Evolutionary conservation across 2,113 vertebrate species (phyloP).

Genomic region (Neodontobutis hainanensis): DNA sequence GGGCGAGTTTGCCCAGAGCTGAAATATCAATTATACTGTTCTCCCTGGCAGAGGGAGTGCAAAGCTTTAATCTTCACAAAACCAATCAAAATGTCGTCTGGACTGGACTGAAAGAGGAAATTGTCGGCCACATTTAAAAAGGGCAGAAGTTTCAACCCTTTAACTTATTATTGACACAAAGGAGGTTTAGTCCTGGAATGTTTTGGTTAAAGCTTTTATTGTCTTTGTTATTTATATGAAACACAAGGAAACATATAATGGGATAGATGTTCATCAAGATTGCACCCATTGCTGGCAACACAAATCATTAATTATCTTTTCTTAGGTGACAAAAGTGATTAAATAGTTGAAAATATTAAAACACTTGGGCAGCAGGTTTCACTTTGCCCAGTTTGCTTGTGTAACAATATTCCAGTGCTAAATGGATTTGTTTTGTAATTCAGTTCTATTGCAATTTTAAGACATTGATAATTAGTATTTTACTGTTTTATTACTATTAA

Average conservation of each 20-base stretch:
- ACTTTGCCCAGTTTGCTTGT: too few species aligned
- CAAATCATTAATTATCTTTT: too few species aligned
- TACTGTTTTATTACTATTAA: too few species aligned
- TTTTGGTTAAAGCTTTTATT: conserved; percentile 26
- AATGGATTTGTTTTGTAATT: too few species aligned
- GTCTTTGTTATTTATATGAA: not conserved
- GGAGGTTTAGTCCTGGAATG: conserved; percentile 20
- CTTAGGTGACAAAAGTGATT: too few species aligned
- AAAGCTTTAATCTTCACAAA: conserved; percentile 78
- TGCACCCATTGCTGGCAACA: too few species aligned
- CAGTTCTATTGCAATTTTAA: too few species aligned
- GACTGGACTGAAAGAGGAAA: conserved; percentile 62
- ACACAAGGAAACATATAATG: conserved; percentile 6
- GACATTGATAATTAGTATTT: too few species aligned
- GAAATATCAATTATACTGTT: conserved; percentile 80
- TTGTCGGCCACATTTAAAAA: conserved; percentile 64
- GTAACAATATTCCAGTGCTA: too few species aligned
- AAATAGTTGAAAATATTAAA: too few species aligned
- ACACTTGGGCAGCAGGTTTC: too few species aligned
- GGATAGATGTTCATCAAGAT: too few species aligned
- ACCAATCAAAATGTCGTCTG: conserved; percentile 75
- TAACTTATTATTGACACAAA: conserved; percentile 59
- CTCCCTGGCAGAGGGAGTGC: conserved; percentile 71
- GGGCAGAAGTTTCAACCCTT: conserved; percentile 61
- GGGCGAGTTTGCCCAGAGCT: conserved; percentile 75